These are phyloP conservation scores for Tromatobia lineatoria DNA, from an alignment of 2,888 invertebrate genomes.

Conservation along the genomic window DNA sequence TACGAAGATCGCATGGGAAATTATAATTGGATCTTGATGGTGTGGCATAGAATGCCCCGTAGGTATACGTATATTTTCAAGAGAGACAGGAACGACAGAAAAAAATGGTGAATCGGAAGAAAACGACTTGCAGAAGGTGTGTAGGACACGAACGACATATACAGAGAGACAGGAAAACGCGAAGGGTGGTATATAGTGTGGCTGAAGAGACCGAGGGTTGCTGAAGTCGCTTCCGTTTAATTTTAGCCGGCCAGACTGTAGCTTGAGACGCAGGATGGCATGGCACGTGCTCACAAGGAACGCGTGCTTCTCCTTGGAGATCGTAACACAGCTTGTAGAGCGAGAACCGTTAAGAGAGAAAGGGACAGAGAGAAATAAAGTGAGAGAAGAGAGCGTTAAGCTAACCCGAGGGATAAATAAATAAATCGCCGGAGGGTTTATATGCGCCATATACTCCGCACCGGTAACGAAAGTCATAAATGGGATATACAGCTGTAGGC, in stretches of 20 bases:
- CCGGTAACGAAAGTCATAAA: conserved; percentile 32
- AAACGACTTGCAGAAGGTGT: conserved; percentile 6
- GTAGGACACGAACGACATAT: conserved; percentile 5
- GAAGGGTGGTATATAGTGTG: background rate
- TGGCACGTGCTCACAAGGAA: conserved; percentile 76
- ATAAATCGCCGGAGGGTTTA: conserved; percentile 48
- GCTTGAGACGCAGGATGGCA: conserved; percentile 57
- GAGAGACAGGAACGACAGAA: conserved; percentile 22
- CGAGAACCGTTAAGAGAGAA: background rate
- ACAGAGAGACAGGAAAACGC: conserved; percentile 14
- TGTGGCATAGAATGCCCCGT: too few relatives aligned
- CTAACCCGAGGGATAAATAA: conserved; percentile 44
- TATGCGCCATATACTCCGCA: background rate
- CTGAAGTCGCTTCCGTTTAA: conserved; percentile 73
- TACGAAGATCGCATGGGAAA: too few relatives aligned
- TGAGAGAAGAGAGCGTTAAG: background rate
- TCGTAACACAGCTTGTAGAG: background rate
- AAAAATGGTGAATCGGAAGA: background rate
- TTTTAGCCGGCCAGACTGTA: conserved; percentile 72
- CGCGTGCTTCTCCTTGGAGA: conserved; percentile 54
- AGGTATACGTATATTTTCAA: conserved; percentile 20
- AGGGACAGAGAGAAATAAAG: background rate
- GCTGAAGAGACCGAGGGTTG: conserved; percentile 49
- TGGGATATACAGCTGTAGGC: background rate
- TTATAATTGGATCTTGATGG: too few relatives aligned